Conservation (phyloP, 2,888 invertebrate species). For the Terebella lapidaria region DNA sequence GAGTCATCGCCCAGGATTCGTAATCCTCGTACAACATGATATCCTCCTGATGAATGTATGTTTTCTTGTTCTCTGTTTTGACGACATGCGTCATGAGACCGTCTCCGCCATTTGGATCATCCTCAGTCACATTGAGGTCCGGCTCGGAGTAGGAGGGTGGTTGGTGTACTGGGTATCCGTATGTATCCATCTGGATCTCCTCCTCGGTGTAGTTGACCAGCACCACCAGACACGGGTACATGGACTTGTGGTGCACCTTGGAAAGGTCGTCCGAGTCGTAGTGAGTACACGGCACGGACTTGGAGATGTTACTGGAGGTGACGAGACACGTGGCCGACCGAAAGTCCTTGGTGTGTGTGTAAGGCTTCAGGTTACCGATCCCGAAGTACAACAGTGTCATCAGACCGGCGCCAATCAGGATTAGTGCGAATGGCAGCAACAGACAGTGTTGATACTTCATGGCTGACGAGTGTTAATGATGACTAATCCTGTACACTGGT, state of each 20-base stretch:
- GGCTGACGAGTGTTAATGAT: too few relatives aligned
- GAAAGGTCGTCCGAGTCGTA: too few relatives aligned
- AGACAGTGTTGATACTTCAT: slow-evolving; percentile 3
- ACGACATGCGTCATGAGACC: neutral
- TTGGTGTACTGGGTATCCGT: neutral
- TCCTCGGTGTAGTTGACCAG: slow-evolving; percentile 3
- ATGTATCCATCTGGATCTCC: neutral
- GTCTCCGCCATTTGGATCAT: neutral
- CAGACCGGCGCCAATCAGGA: neutral
- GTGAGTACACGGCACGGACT: neutral
- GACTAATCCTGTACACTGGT: too few relatives aligned
- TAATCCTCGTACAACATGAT: neutral
- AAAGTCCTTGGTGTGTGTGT: neutral
- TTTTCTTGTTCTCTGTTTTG: neutral
- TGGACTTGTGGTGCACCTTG: neutral
- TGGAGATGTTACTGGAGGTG: neutral
- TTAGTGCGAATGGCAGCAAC: neutral
- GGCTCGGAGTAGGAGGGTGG: neutral
- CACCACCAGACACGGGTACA: neutral
- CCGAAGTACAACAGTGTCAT: neutral
- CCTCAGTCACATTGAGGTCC: neutral
- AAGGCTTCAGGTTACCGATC: slow-evolving; percentile 1
- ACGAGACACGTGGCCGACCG: neutral
- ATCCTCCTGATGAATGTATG: neutral
- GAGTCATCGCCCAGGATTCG: neutral